Evolutionary conservation across 2,113 vertebrate species (phyloP).

Genomic region (Ibidorhyncha struthersii): DNA sequence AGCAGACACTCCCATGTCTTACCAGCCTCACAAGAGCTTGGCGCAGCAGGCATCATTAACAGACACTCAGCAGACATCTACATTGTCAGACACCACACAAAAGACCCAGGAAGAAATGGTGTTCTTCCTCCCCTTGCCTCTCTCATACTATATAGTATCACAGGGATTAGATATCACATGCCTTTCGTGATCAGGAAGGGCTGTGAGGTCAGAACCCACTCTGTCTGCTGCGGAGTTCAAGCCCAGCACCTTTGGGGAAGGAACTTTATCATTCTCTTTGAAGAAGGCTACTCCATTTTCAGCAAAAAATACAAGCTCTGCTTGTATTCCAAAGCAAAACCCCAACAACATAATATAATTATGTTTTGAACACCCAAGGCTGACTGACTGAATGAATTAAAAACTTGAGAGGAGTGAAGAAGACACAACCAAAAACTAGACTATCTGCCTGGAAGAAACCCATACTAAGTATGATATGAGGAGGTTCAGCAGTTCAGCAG

Average conservation of each 20-base stretch:
- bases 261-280: not conserved
- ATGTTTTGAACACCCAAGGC: not conserved
- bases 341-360: not conserved
- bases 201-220: not conserved
- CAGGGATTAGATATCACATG: not conserved
- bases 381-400: not conserved
- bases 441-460: not conserved
- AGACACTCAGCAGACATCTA: not conserved
- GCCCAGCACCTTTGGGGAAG: not conserved
- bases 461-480: not conserved
- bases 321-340: not conserved
- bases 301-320: not conserved
- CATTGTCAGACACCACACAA: not conserved
- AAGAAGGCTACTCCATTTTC: not conserved
- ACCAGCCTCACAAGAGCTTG: not conserved
- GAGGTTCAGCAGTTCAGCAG: not conserved
- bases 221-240: not conserved
- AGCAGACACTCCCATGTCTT: not conserved
- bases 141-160: not conserved
- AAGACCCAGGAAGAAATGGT: not conserved
- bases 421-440: not conserved
- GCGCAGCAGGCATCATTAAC: rapidly evolving
- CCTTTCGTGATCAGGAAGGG: not conserved
- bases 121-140: not conserved
- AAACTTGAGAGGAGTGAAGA: not conserved